Evolutionary conservation across 1,140 invertebrate species (phyloP).

Genomic region (Drosophila suzukii): DNA sequence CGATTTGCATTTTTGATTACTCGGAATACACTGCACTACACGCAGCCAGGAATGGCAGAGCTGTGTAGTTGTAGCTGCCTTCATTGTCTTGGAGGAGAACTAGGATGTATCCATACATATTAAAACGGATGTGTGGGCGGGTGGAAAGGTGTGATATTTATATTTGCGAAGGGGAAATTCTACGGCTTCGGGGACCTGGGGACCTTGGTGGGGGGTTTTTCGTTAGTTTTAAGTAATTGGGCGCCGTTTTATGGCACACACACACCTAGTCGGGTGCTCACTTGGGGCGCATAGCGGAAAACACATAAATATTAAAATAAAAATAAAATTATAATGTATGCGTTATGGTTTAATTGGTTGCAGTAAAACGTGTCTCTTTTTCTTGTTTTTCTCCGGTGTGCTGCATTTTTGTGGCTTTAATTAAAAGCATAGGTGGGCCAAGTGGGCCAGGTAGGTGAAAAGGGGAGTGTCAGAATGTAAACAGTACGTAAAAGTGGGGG

Average conservation of each 20-base stretch:
- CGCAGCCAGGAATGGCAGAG: constrained; percentile 15
- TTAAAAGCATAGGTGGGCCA: constrained; percentile 52
- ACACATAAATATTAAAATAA: constrained; percentile 81
- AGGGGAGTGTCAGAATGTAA: constrained; percentile 27
- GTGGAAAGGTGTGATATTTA: constrained; percentile 76
- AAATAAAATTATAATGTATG: constrained; percentile 81
- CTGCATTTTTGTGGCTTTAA: constrained; percentile 63
- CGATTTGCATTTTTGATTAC: constrained; percentile 83
- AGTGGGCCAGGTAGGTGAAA: not conserved
- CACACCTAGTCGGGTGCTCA: constrained; percentile 13
- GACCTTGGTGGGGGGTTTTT: constrained; percentile 59
- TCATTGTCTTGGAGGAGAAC: constrained; percentile 36
- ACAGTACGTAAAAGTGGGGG: constrained; percentile 14
- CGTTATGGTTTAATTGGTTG: constrained; percentile 77
- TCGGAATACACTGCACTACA: constrained; percentile 65
- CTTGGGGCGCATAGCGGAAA: constrained; percentile 56
- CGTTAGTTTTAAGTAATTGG: constrained; percentile 82
- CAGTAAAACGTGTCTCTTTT: constrained; percentile 61
- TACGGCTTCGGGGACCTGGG: constrained; percentile 40
- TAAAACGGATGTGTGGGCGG: constrained; percentile 24
- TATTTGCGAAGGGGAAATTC: constrained; percentile 74
- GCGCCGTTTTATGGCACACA: constrained; percentile 69
- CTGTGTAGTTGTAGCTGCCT: constrained; percentile 7
- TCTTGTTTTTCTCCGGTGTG: constrained; percentile 5
- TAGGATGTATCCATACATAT: constrained; percentile 6